Evolutionary conservation across 2,888 invertebrate species (phyloP).

Genomic region (Agrypnus murinus): DNA sequence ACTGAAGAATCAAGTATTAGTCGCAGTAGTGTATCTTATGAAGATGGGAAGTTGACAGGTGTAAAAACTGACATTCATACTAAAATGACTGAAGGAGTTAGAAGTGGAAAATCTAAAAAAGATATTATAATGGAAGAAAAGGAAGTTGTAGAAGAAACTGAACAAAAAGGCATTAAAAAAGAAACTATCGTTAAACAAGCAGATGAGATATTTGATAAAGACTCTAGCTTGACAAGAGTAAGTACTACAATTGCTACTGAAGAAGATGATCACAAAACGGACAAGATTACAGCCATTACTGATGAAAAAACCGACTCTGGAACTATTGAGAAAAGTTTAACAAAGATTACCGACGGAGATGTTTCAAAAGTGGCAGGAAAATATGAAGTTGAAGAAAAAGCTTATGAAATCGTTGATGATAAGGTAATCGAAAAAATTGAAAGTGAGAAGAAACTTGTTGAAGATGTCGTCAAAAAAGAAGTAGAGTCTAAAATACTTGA

Average conservation of each 20-base stretch:
- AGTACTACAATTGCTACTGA: slow-evolving; percentile 47
- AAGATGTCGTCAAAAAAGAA: slow-evolving; percentile 58
- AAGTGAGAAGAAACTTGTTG: slow-evolving; percentile 48
- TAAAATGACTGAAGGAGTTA: slow-evolving; percentile 61
- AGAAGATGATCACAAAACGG: slow-evolving; percentile 36
- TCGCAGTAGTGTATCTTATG: slow-evolving; percentile 45
- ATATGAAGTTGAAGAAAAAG: slow-evolving; percentile 52
- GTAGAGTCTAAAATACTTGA: slow-evolving; percentile 57
- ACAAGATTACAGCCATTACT: slow-evolving; percentile 49
- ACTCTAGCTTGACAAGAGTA: slow-evolving; percentile 19
- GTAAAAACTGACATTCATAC: slow-evolving; percentile 61
- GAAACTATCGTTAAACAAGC: slow-evolving; percentile 58
- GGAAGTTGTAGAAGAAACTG: slow-evolving; percentile 57
- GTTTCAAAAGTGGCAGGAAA: slow-evolving; percentile 49
- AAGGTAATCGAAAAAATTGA: slow-evolving; percentile 47
- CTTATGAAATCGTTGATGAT: slow-evolving; percentile 51
- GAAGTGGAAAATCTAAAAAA: slow-evolving; percentile 63
- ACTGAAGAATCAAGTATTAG: slow-evolving; percentile 34
- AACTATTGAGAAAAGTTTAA: slow-evolving; percentile 37
- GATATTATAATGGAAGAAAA: slow-evolving; percentile 64
- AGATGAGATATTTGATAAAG: slow-evolving; percentile 53
- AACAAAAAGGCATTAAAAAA: slow-evolving; percentile 46
- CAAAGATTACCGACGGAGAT: slow-evolving; percentile 50
- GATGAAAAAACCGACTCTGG: slow-evolving; percentile 46
- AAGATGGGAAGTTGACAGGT: slow-evolving; percentile 60